phyloP scores from a whole-genome alignment of 2,113 vertebrate genomes.

The Gorsachius goisagi region DNA sequence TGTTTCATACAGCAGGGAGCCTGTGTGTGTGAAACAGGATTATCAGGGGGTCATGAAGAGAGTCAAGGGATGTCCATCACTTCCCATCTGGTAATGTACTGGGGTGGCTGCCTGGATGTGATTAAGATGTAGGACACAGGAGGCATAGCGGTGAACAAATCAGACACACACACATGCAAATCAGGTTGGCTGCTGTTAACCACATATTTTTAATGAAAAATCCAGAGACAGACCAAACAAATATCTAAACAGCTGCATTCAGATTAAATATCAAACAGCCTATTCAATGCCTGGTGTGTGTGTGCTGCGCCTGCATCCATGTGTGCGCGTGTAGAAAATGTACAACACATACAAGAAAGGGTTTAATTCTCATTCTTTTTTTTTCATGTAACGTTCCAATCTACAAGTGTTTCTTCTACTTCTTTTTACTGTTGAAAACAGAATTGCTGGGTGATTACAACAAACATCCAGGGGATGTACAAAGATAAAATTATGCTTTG shows the following conservation, averaged over 20 bases:
- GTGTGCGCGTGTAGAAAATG: neutral
- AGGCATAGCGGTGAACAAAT: constrained; percentile 79
- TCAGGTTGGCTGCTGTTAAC: constrained; percentile 75
- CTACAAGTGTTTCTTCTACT: constrained; percentile 52
- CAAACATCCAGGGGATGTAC: neutral
- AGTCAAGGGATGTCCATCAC: constrained; percentile 97
- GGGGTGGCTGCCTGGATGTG: constrained; percentile 85
- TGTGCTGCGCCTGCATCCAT: neutral
- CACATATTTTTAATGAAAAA: constrained; percentile 81
- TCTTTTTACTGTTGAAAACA: neutral
- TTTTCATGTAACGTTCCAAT: neutral
- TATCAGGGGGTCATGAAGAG: constrained; percentile 97
- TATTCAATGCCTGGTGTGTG: neutral
- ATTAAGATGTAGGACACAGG: constrained; percentile 92
- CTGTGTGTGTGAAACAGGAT: constrained; percentile 99
- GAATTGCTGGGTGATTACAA: constrained; percentile 4
- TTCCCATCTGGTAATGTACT: constrained; percentile 87
- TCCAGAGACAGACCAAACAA: constrained; percentile 70
- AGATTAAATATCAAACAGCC: constrained; percentile 49
- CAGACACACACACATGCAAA: constrained; percentile 86
- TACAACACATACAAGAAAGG: neutral
- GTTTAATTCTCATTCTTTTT: neutral
- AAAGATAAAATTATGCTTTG: constrained; percentile 33
- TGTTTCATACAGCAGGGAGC: constrained; percentile 91
- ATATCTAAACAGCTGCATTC: constrained; percentile 72